These are phyloP conservation scores for Lochmaea crataegi DNA, from an alignment of 2,888 invertebrate genomes.

Conservation along the genomic window DNA sequence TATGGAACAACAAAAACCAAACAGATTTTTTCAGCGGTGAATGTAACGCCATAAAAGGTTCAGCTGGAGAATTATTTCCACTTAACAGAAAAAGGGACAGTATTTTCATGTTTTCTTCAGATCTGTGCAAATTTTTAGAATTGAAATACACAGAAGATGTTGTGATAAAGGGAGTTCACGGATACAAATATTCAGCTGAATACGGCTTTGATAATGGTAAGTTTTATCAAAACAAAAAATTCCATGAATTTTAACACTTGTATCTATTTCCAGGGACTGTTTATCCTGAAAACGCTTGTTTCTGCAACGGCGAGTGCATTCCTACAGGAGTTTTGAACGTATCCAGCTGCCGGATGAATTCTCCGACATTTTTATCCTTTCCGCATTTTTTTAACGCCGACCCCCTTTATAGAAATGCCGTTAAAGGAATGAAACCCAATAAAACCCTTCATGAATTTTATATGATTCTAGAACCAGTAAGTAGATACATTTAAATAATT, in stretches of 20 bases:
- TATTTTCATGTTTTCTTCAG: conserved; percentile 76
- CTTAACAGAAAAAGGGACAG: conserved; percentile 72
- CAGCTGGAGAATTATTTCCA: conserved; percentile 84
- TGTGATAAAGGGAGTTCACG: conserved; percentile 70
- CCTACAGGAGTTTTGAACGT: conserved; percentile 82
- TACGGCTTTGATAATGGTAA: conserved; percentile 77
- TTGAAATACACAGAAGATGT: conserved; percentile 73
- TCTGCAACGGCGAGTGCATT: conserved; percentile 79
- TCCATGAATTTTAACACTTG: background rate
- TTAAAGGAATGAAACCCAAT: conserved; percentile 77
- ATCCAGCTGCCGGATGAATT: conserved; percentile 79
- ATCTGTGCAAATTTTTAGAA: conserved; percentile 77
- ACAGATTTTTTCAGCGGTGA: conserved; percentile 69
- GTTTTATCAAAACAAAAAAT: conserved; percentile 1
- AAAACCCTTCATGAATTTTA: conserved; percentile 78
- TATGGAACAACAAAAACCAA: conserved; percentile 77
- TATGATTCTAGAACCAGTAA: conserved; percentile 79
- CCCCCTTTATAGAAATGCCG: conserved; percentile 70
- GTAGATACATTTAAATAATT: no score
- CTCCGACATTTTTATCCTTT: conserved; percentile 83
- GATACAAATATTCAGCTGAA: conserved; percentile 75
- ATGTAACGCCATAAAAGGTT: conserved; percentile 76
- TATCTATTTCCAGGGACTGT: conserved; percentile 66
- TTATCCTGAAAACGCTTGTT: conserved; percentile 74
- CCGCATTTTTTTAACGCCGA: conserved; percentile 86